Percentiles rank a stretch among this genome's conserved stretches.
These are phyloP conservation scores for Cheilosia grossa DNA, from an alignment of 2,888 invertebrate species.

Conservation along the genomic window DNA sequence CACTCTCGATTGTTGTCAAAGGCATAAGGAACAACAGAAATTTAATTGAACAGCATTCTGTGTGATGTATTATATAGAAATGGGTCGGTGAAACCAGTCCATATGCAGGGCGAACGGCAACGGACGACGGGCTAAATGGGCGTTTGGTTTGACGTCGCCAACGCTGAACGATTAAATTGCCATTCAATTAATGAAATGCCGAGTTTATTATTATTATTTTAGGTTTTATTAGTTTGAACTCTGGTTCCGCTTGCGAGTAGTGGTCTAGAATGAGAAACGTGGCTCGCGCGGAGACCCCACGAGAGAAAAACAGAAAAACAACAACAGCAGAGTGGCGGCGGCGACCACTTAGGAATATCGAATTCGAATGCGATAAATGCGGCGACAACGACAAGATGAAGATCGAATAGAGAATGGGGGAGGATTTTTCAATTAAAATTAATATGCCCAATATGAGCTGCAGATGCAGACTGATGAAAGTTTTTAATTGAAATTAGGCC, in stretches of 20 bases:
- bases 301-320: too few relatives aligned
- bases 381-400: neutral
- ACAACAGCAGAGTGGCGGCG: neutral
- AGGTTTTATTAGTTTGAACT: conserved; percentile 50
- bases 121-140: conserved; percentile 32
- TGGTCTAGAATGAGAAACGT: conserved; percentile 25
- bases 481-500: conserved; percentile 64
- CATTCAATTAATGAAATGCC: conserved; percentile 60
- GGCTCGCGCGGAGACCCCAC: neutral
- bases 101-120: neutral
- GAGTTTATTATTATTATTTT: conserved; percentile 13
- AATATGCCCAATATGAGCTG: conserved; percentile 43
- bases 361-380: conserved; percentile 33
- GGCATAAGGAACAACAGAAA: conserved; percentile 42
- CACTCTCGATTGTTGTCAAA: conserved; percentile 48
- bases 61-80: conserved; percentile 4
- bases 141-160: conserved; percentile 60
- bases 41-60: conserved; percentile 66
- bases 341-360: conserved; percentile 31
- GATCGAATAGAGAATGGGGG: conserved; percentile 47
- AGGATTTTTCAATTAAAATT: conserved; percentile 70
- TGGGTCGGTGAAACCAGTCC: neutral
- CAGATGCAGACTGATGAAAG: conserved; percentile 24
- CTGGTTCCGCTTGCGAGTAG: conserved; percentile 45
- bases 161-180: conserved; percentile 70